These are phyloP conservation scores for Campylorhamphus procurvoides DNA, from an alignment of 2,113 vertebrate genomes.

Conservation along the genomic window DNA sequence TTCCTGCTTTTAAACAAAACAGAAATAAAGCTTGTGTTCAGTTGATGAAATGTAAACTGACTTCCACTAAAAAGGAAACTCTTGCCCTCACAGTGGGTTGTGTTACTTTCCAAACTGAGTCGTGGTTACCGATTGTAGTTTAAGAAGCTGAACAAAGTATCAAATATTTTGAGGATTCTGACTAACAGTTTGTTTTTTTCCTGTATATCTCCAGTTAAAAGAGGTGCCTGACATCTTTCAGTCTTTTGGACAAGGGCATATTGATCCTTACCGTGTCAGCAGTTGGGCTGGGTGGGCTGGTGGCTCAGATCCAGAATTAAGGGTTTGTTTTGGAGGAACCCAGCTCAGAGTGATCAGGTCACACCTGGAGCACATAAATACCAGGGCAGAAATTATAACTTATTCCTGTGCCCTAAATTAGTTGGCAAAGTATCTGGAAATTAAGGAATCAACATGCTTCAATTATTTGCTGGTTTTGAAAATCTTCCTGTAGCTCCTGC, in stretches of 20 bases:
- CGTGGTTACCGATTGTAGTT: not conserved
- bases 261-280: not conserved
- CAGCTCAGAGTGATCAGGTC: not conserved
- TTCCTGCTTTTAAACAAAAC: slow-evolving; percentile 51
- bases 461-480: not conserved
- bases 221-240: not conserved
- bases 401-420: not conserved
- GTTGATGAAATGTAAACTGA: slow-evolving; percentile 47
- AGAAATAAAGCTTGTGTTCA: slow-evolving; percentile 54
- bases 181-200: not conserved
- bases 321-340: not conserved
- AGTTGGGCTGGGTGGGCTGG: not conserved
- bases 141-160: not conserved
- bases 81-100: not conserved
- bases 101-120: not conserved
- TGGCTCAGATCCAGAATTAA: not conserved
- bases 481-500: not conserved
- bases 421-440: not conserved
- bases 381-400: slow-evolving; percentile 17
- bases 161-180: not conserved
- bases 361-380: not conserved
- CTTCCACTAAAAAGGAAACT: not conserved
- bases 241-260: not conserved
- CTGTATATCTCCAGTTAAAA: not conserved
- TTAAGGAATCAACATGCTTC: not conserved